Evolutionary conservation across 1,140 invertebrate genomes (phyloP), one percentile per base, ranked within the genome.

Genomic region (Cardiocondyla obscurior): DNA sequence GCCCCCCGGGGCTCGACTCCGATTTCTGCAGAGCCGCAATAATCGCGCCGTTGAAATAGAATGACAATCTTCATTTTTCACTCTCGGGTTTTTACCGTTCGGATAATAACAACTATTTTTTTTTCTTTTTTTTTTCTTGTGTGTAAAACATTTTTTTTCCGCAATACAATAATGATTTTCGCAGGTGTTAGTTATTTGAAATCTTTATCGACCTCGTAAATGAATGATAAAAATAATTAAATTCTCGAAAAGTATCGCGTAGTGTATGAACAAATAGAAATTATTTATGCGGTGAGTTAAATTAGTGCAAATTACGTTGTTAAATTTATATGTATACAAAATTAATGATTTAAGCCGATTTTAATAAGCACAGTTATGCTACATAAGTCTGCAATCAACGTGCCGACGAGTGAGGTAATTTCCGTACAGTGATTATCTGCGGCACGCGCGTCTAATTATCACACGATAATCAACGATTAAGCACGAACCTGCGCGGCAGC

Each of bases 401-500:
- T 22, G 46, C 12, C 62, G 74, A 65, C 53, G 74, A 69, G 25
- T 55, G 46, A 33, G 74, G 49, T 79, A 53, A 67, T 69, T 79
- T 55, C 33, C 46, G 16, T 14, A 36, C 30, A 60, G 44, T 57
- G 77, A 81, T 81, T 81, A 73, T 81, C 77, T 79, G 14, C 39
- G 65, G 77, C 77, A 81, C 69, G 36, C 25, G 44, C n/a, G 51
- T 53, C 74, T 87, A 87, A 87, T 87, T 84, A 87, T 70, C 28
- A 8, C 60, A 51, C 69, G 82, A 76, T 79, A 69, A 70, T 69
- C 85, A 67, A 36, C 81, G 70, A 86, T 86, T 82, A 87, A 58
- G 67, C 74, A 55, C 74, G 65, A 87, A 87, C 55, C 76, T 55
- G 62, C 19, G 19, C 57, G 19, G 19, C 22, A 67, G 67, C 49